Base-by-base conservation (phyloP, 1,140 invertebrate species). In the Aethina tumida region DNA sequence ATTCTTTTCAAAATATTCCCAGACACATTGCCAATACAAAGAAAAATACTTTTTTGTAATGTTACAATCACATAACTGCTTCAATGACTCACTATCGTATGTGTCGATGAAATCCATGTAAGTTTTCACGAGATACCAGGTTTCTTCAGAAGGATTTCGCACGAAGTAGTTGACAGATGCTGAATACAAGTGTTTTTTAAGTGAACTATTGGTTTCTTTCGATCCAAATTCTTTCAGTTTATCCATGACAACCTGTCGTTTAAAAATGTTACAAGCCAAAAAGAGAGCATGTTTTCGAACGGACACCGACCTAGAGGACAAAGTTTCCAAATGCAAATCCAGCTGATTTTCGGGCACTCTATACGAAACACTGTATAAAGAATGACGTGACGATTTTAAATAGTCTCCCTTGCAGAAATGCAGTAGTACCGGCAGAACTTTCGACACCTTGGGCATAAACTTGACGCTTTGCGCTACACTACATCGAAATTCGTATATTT, bases 231-330 rank as follows among this genome's bases (percentile, higher is more conserved):
- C 19, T 10, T 35, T 6, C 12, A 13, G 25, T 24, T 35, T 35
- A 3, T 4, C 7, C 19, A 35, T 3, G 15, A 35, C 9, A 5
- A 13, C 10, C 10, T 35, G 10, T 2, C 12, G n/a, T 24, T 19
- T 19, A 2, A 35, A 14, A 5, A 42, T 17, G 7, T 29, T 15
- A 35, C 34, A 19, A 20, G 34, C 25, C 6, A 42, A 21, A 30
- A 36, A 42, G 13, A 42, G 35, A 5, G 40, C 9, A 17, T 42
- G 40, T 32, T 42, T 42, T 18, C 40, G 19, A 4, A 32, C 40
- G 2, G 34, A 37, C 6, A 42, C 40, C 5, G 33, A 24, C 22
- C 15, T 33, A 3, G 24, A 32, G 2, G 19, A 25, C 8, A 41
- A 13, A 10, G 28, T 12, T 33, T 35, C 16, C 3, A 41, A 9